A percentile compares a stretch with the other conserved stretches of the same genome.
Conservation (phyloP, 2,797 vertebrate genomes). For the Botia kubotai region DNA sequence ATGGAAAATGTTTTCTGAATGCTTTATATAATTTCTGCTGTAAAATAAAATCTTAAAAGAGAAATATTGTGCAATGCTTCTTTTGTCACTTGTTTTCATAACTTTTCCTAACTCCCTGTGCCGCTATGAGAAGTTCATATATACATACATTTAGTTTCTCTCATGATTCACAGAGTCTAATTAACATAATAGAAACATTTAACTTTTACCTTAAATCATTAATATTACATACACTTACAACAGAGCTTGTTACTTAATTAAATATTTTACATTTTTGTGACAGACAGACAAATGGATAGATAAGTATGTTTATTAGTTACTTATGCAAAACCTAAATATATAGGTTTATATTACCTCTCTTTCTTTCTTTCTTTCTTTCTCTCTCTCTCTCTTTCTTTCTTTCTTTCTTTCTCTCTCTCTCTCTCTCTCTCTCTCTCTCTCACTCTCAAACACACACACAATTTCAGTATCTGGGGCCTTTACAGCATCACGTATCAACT, state of each 20-base stretch:
- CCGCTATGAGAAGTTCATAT: neutral
- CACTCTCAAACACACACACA: neutral
- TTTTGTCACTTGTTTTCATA: constrained; percentile 8
- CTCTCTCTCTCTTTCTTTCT: neutral
- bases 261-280: too few relatives aligned
- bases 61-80: constrained; percentile 76
- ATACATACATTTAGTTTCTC: neutral
- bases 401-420: neutral
- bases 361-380: neutral
- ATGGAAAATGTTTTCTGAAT: constrained; percentile 99
- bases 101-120: neutral
- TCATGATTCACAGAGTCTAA: neutral
- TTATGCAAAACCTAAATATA: too few relatives aligned
- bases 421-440: neutral
- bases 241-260: neutral
- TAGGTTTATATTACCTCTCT: too few relatives aligned
- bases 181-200: neutral
- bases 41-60: constrained; percentile 99
- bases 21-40: constrained; percentile 99
- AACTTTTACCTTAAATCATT: too few relatives aligned
- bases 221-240: neutral
- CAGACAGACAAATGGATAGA: too few relatives aligned
- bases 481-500: neutral
- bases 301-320: too few relatives aligned
- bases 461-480: neutral